A percentile compares a stretch with the other conserved stretches of the same genome.
These are phyloP conservation scores for Athalia circularis DNA, from an alignment of 2,888 invertebrate species.

Conservation along the genomic window DNA sequence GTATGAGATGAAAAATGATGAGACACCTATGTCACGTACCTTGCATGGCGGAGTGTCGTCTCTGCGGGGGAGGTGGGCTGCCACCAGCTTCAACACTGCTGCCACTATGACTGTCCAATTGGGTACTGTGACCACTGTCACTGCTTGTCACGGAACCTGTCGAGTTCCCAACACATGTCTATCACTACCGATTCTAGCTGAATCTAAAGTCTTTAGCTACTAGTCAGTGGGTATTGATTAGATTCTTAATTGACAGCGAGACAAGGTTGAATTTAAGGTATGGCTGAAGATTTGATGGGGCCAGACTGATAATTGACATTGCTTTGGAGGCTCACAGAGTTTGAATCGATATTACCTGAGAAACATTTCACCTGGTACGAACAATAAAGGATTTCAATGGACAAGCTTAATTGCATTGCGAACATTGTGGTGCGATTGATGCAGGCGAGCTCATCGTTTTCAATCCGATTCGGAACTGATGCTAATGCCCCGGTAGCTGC, in stretches of 20 bases:
- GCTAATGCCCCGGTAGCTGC: slow-evolving; percentile 7
- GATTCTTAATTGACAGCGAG: background rate
- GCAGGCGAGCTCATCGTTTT: slow-evolving; percentile 15
- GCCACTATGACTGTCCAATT: slow-evolving; percentile 80
- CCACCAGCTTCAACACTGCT: slow-evolving; percentile 77
- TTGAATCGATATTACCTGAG: too few relatives aligned
- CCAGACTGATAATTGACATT: too few relatives aligned
- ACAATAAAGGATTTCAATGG: background rate
- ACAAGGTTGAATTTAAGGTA: background rate
- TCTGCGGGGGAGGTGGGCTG: slow-evolving; percentile 75
- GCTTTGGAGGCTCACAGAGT: too few relatives aligned
- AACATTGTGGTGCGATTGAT: background rate
- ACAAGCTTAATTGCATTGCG: background rate
- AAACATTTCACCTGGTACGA: background rate
- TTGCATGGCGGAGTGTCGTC: slow-evolving; percentile 77
- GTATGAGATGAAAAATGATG: slow-evolving; percentile 11
- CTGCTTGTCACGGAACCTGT: slow-evolving; percentile 93
- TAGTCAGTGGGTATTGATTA: background rate
- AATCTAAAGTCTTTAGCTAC: slow-evolving; percentile 30
- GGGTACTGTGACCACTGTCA: slow-evolving; percentile 92
- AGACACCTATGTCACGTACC: slow-evolving; percentile 68
- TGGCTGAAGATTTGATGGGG: too few relatives aligned
- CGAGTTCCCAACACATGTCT: slow-evolving; percentile 67
- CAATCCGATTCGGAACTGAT: background rate
- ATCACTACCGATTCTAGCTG: slow-evolving; percentile 65